Conservation (phyloP, 2,888 invertebrate species). For the Eilema griseolum region DNA sequence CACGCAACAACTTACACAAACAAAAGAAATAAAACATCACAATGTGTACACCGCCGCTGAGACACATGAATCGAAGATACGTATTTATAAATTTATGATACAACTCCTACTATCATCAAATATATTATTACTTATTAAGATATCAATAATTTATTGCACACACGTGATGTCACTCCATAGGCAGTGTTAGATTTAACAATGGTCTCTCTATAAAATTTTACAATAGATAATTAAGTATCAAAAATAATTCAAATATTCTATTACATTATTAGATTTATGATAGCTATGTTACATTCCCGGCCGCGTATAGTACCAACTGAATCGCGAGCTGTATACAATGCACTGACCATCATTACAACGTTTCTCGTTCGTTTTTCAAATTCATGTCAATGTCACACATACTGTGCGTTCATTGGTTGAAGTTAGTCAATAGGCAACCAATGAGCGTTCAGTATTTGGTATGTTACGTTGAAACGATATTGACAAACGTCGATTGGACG, state of each 20-base stretch:
- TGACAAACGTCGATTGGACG: neutral
- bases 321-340: conserved; percentile 31
- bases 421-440: neutral
- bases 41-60: conserved; percentile 37
- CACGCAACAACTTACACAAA: conserved; percentile 37
- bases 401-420: neutral
- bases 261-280: conserved; percentile 59
- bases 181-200: conserved; percentile 66
- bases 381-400: neutral
- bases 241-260: conserved; percentile 74
- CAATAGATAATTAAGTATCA: conserved; percentile 74
- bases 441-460: neutral
- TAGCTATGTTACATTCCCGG: conserved; percentile 66
- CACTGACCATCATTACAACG: conserved; percentile 5
- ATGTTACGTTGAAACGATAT: neutral
- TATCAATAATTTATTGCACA: conserved; percentile 64
- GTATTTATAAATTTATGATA: conserved; percentile 36
- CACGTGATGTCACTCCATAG: conserved; percentile 61
- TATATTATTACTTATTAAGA: conserved; percentile 55
- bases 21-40: conserved; percentile 40
- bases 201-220: conserved; percentile 60
- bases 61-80: conserved; percentile 30
- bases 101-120: conserved; percentile 31
- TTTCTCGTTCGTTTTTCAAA: neutral
- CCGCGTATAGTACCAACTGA: conserved; percentile 54